phyloP scores from a whole-genome alignment of 2,113 vertebrate genomes.

The Gambusia holbrooki region DNA sequence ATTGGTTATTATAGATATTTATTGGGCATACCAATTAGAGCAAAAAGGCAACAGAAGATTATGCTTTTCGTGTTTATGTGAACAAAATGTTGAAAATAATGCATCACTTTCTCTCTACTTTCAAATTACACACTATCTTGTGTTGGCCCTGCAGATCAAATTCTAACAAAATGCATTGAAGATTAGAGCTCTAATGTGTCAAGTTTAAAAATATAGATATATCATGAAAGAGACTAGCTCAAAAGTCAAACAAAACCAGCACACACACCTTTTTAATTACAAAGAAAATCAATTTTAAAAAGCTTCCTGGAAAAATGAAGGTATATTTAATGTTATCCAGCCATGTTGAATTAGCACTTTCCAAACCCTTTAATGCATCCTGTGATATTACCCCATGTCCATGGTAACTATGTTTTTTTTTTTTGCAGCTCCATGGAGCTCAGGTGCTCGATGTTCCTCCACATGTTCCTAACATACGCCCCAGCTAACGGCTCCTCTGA shows the following conservation, averaged over 20 bases:
- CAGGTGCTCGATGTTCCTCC: constrained; percentile 62
- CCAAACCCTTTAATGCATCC: constrained; percentile 37
- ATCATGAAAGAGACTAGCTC: background rate
- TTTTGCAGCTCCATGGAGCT: constrained; percentile 57
- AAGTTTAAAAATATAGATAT: background rate
- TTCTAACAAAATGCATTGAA: background rate
- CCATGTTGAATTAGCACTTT: background rate
- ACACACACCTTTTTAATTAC: background rate
- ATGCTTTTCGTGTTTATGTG: no score
- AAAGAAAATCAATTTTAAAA: background rate
- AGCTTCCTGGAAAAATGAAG: background rate
- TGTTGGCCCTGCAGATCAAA: no score
- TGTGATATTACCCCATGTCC: constrained; percentile 62
- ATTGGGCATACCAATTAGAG: no score
- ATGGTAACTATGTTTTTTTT: constrained; percentile 64
- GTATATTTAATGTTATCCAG: background rate
- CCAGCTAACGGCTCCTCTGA: constrained; percentile 63
- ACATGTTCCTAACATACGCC: constrained; percentile 29
- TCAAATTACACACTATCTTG: no score
- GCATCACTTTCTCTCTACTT: no score
- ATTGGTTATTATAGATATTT: no score
- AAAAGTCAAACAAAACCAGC: background rate
- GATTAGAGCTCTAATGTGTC: background rate
- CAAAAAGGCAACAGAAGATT: no score
- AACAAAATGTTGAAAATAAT: no score